Conservation (phyloP, 64 coral and sea anemone species). For the Montipora sp. region DNA sequence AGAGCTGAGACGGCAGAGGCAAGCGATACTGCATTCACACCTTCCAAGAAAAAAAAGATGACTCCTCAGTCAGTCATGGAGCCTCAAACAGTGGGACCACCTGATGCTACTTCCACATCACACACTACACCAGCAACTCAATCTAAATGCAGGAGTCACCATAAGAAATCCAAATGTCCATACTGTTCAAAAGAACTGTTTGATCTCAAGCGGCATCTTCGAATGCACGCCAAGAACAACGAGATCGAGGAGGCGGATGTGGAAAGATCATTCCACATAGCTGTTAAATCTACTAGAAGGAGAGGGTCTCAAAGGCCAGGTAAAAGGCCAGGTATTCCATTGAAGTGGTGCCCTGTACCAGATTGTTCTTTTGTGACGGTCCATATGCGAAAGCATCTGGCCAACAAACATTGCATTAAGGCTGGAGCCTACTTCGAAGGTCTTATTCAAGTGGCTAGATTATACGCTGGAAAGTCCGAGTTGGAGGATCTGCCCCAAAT, state of each 20-base stretch:
- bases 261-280: background rate
- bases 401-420: background rate
- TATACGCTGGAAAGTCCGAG: background rate
- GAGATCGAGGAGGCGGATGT: background rate
- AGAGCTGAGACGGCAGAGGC: no score
- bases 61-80: no score
- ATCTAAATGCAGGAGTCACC: background rate
- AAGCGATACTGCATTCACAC: no score
- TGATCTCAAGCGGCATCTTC: background rate
- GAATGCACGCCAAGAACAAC: background rate
- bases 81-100: no score
- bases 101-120: no score
- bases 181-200: background rate
- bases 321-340: background rate
- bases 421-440: background rate
- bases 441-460: background rate
- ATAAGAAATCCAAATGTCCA: background rate
- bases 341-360: background rate
- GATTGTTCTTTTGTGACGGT: background rate
- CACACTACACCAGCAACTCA: no score
- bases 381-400: background rate
- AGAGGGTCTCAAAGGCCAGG: background rate
- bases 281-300: background rate
- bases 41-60: no score
- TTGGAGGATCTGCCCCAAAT: background rate